These are phyloP conservation scores for Caenorhabditis auriculariae DNA, from an alignment of 2,888 invertebrate genomes.

Conservation along the genomic window DNA sequence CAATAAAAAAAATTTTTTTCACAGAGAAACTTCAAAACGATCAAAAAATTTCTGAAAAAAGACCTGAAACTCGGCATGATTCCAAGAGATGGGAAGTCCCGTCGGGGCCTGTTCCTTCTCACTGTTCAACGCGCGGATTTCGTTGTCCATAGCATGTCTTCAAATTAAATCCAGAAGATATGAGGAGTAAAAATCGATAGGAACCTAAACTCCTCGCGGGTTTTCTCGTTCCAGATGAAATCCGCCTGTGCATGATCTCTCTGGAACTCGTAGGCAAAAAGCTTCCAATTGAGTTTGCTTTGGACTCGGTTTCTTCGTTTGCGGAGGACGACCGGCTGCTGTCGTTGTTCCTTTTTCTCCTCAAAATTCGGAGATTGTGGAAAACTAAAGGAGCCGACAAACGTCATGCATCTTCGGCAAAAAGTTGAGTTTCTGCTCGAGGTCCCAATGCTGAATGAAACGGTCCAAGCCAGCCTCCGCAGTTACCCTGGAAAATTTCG, in stretches of 20 bases:
- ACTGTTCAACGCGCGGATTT: slow-evolving; percentile 76
- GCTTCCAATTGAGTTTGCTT: slow-evolving; percentile 78
- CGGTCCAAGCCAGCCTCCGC: slow-evolving; percentile 67
- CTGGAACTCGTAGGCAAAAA: slow-evolving; percentile 92
- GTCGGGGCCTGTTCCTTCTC: slow-evolving; percentile 80
- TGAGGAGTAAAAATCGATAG: no score
- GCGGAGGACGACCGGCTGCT: slow-evolving; percentile 81
- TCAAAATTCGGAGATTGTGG: slow-evolving; percentile 14
- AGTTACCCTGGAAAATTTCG: slow-evolving; percentile 29
- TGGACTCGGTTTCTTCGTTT: slow-evolving; percentile 81
- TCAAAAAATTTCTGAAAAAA: neutral
- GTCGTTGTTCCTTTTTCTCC: slow-evolving; percentile 50
- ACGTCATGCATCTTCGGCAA: slow-evolving; percentile 53
- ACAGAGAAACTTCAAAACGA: no score
- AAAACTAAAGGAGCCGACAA: no score
- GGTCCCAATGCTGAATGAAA: slow-evolving; percentile 67
- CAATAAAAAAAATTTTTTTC: no score
- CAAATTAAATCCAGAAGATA: no score
- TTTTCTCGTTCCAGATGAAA: slow-evolving; percentile 97
- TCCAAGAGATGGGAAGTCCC: slow-evolving; percentile 80
- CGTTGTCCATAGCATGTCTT: slow-evolving; percentile 33
- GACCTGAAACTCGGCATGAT: slow-evolving; percentile 90
- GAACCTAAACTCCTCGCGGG: slow-evolving; percentile 89
- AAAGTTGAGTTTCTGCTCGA: slow-evolving; percentile 65
- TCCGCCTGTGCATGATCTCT: slow-evolving; percentile 92